Evolutionary conservation across 2,113 vertebrate species (phyloP).

Genomic region (Boulengeromyrus knoepffleri): DNA sequence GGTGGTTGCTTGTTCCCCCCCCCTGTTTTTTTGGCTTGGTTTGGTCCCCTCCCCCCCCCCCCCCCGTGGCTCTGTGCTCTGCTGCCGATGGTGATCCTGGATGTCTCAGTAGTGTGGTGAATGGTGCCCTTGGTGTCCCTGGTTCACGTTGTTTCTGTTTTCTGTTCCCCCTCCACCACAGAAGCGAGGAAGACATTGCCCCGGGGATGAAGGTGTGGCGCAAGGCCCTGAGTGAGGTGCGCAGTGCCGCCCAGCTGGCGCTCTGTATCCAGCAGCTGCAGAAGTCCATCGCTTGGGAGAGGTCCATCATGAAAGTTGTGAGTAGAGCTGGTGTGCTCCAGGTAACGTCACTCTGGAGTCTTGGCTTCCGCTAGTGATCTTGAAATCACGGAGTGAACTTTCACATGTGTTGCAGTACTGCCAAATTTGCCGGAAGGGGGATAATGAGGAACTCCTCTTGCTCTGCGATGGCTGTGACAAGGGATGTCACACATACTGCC

Average conservation of each 20-base stretch:
- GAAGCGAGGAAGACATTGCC: constrained; percentile 78
- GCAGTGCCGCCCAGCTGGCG: constrained; percentile 78
- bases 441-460: constrained; percentile 79
- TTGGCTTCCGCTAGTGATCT: not conserved
- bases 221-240: constrained; percentile 71
- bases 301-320: constrained; percentile 92
- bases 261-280: constrained; percentile 84
- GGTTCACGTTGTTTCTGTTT: not conserved
- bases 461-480: constrained; percentile 83
- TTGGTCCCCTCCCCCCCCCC: too few species aligned
- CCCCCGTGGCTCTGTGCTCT: constrained; percentile 22
- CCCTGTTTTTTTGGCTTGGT: too few species aligned
- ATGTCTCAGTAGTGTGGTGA: constrained; percentile 28
- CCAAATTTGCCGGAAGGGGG: constrained; percentile 80
- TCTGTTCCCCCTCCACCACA: constrained; percentile 56
- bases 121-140: constrained; percentile 35
- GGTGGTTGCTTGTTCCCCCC: too few species aligned
- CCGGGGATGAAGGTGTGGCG: constrained; percentile 81
- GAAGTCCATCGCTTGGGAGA: constrained; percentile 85
- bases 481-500: constrained; percentile 84
- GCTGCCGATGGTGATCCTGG: constrained; percentile 11
- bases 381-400: constrained; percentile 23
- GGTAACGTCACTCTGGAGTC: not conserved
- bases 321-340: constrained; percentile 44
- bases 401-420: constrained; percentile 71